These are phyloP conservation scores for Notolabrus celidotus DNA, from an alignment of 2,797 vertebrate species.

Conservation along the genomic window DNA sequence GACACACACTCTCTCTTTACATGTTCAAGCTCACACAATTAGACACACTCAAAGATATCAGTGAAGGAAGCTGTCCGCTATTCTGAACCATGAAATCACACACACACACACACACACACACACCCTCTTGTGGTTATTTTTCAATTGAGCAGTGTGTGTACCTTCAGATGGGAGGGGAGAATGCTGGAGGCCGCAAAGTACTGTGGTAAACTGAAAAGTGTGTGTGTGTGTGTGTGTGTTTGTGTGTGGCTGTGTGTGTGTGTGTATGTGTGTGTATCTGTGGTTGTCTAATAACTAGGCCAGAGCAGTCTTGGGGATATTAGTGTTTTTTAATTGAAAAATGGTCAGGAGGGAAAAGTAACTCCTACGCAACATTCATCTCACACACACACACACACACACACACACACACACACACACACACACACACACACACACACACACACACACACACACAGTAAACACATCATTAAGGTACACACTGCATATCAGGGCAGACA, in stretches of 20 bases:
- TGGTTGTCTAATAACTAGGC: constrained; percentile 65
- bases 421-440: constrained; percentile 12
- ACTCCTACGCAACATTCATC: constrained; percentile 8
- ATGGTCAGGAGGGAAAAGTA: constrained; percentile 63
- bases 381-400: constrained; percentile 20
- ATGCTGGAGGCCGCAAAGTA: too few species aligned
- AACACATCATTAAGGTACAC: neutral
- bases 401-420: constrained; percentile 26
- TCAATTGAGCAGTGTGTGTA: neutral
- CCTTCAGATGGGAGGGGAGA: too few species aligned
- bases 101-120: too few species aligned
- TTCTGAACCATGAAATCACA: too few species aligned
- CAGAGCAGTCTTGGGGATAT: constrained; percentile 76
- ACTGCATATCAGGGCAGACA: neutral
- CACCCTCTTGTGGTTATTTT: too few species aligned
- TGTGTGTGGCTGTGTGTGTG: constrained; percentile 16
- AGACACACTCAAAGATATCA: too few species aligned
- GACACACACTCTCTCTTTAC: too few species aligned
- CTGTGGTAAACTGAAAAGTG: neutral
- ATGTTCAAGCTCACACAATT: too few species aligned
- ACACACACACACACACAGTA: constrained; percentile 26
- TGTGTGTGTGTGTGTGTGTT: constrained; percentile 31
- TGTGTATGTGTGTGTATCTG: constrained; percentile 9
- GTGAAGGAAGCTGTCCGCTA: too few species aligned
- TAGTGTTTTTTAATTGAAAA: constrained; percentile 75